Percentiles rank a stretch among this genome's conserved stretches.
Evolutionary conservation across 2,113 vertebrate genomes (phyloP).

Genomic region (Gnathonemus echidnorhynchus): DNA sequence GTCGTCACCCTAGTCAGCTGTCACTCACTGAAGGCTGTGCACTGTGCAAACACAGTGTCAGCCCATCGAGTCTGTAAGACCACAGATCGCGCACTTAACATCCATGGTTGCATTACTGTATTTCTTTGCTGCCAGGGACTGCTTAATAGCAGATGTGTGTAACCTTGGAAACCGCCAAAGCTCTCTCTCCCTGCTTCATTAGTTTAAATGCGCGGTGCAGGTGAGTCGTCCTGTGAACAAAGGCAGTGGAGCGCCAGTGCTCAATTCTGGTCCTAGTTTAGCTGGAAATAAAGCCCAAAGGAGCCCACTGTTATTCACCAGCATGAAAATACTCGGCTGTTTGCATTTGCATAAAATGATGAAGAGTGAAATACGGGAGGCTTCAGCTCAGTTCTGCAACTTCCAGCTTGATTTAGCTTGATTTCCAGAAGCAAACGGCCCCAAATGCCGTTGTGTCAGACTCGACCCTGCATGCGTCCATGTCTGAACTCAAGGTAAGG

Average conservation of each 20-base stretch:
- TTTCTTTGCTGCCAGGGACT: constrained; percentile 10
- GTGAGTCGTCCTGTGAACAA: not conserved
- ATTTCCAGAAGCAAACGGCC: not conserved
- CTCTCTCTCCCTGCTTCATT: not conserved
- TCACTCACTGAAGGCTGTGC: not conserved
- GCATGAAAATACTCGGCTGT: not conserved
- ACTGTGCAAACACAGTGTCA: not conserved
- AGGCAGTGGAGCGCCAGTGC: not conserved
- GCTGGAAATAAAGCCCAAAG: not conserved
- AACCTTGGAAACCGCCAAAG: constrained; percentile 18
- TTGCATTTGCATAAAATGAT: not conserved
- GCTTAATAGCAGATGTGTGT: not conserved
- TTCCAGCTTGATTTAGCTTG: not conserved
- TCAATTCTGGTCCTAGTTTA: not conserved
- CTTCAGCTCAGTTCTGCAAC: not conserved
- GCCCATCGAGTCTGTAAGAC: not conserved
- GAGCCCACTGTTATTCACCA: not conserved
- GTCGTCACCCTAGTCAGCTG: not conserved
- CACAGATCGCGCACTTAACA: not conserved
- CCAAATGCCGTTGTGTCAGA: not conserved
- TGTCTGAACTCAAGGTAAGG: not conserved
- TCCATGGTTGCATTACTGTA: not conserved
- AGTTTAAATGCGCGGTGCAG: not conserved
- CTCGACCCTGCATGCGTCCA: not conserved
- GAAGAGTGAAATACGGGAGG: not conserved